A percentile compares a stretch with the other conserved stretches of the same genome.
Evolutionary conservation across 2,888 invertebrate species (phyloP).

Genomic region (Periphyllus acericola): DNA sequence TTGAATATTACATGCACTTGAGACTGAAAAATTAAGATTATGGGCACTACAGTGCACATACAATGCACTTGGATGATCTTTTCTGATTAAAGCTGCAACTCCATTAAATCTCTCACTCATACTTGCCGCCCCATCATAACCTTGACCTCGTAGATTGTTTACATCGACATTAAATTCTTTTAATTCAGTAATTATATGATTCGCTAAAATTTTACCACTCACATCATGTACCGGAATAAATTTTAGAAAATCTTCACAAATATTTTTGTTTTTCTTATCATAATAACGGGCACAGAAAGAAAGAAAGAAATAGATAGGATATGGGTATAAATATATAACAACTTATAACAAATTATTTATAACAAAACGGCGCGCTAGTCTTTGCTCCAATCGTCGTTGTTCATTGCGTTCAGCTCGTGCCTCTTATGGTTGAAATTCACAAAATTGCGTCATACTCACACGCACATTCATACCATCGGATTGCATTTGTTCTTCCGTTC

Average conservation of each 20-base stretch:
- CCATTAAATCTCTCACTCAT: constrained; percentile 34
- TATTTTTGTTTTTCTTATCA: neutral
- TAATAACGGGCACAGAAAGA: constrained; percentile 65
- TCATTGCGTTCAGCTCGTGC: too few relatives aligned
- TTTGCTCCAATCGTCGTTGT: too few relatives aligned
- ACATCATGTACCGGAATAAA: constrained; percentile 11
- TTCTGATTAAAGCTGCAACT: constrained; percentile 20
- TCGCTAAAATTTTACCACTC: constrained; percentile 14
- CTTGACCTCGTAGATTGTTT: constrained; percentile 28
- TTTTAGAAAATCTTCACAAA: constrained; percentile 35
- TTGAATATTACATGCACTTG: constrained; percentile 8
- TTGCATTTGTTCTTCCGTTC: too few relatives aligned
- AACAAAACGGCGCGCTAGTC: too few relatives aligned
- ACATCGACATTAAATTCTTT: constrained; percentile 2
- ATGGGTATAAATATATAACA: too few relatives aligned
- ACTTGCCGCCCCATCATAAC: constrained; percentile 58
- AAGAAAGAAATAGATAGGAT: too few relatives aligned
- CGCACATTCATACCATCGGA: too few relatives aligned
- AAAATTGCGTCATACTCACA: too few relatives aligned
- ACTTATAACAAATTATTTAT: too few relatives aligned
- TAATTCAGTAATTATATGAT: constrained; percentile 9
- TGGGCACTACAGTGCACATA: constrained; percentile 38
- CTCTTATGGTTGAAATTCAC: too few relatives aligned
- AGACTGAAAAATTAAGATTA: constrained; percentile 33
- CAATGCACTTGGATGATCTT: constrained; percentile 22